A percentile compares a stretch with the other conserved stretches of the same genome.
These are phyloP conservation scores for Cuniculus paca DNA, from an alignment of 2,797 vertebrate species.

Conservation along the genomic window DNA sequence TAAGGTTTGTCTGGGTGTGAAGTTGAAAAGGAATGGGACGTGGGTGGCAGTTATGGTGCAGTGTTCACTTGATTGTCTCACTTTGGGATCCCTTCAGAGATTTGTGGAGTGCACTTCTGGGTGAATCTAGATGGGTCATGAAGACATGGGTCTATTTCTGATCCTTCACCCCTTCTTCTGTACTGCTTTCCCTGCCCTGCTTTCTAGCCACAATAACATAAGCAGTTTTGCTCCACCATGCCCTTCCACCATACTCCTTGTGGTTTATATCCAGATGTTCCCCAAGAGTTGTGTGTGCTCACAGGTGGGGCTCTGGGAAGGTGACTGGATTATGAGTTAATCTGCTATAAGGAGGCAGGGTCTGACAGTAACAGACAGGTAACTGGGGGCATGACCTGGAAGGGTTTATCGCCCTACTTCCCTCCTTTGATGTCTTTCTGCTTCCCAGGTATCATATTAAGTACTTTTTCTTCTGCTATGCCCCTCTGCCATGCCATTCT, in stretches of 20 bases:
- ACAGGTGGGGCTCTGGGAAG: neutral
- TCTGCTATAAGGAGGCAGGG: neutral
- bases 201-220: neutral
- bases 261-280: neutral
- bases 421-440: neutral
- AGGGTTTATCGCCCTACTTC: neutral
- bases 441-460: neutral
- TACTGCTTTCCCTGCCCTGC: neutral
- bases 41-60: neutral
- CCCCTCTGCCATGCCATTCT: neutral
- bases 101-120: neutral
- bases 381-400: neutral
- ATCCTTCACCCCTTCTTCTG: neutral
- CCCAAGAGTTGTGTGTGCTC: neutral
- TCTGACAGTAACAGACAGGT: neutral
- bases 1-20: neutral
- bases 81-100: neutral
- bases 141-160: neutral
- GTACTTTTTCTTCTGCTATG: neutral
- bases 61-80: neutral
- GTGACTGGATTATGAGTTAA: neutral
- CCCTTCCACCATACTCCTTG: neutral
- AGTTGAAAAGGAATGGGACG: neutral
- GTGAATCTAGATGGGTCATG: neutral
- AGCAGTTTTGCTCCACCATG: neutral